Evolutionary conservation across 2,113 vertebrate genomes (phyloP), one percentile per base, ranked within the genome.

Genomic region (Halichoerus grypus): DNA sequence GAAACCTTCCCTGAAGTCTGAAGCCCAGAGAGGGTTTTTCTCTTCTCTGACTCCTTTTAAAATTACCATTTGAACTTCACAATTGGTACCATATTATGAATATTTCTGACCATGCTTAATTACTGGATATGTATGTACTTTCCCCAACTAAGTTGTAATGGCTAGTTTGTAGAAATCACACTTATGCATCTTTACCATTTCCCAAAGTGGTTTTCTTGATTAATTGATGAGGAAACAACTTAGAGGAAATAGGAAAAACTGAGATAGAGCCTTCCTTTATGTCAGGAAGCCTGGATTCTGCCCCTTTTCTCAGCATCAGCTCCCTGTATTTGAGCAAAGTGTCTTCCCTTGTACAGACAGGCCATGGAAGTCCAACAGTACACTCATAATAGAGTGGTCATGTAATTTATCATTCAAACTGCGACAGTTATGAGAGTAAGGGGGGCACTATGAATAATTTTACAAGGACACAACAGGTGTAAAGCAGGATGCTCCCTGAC

Each of bases 391-490:
- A 53, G 49, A 51, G n/a, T 2, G 46, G 7, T 26, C 59, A 0
- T 46, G 14, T 10, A 4, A 33, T 33, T 83, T 57, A 39, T 76
- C 69, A 26, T 71, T n/a, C 96, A 90, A 26, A 49, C 77, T 3
- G 16, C 33, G 49, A 19, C 97, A 49, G 74, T 33, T 57, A 51
- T 57, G 84, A 84, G 63, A 63, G 80, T 42, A 19, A 77, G 77
- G 88, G 88, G 39, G 33, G 55, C n/a, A 28, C 67, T 94, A 11
- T 53, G 80, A 87, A 89, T 95, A 88, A 82, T 77, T 95, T 55
- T 91, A 2, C 53, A 74, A 88, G 80, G 82, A 74, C 84, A 74
- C 84, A 94, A 91, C 94, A 97, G 97, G 88, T 96, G 81, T 92
- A 46, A 90, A 59, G 36, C 3, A 33, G 86, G 83, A 93, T 49